phyloP scores from a whole-genome alignment of 2,113 vertebrate species.

The Thryonomys swinderianus region DNA sequence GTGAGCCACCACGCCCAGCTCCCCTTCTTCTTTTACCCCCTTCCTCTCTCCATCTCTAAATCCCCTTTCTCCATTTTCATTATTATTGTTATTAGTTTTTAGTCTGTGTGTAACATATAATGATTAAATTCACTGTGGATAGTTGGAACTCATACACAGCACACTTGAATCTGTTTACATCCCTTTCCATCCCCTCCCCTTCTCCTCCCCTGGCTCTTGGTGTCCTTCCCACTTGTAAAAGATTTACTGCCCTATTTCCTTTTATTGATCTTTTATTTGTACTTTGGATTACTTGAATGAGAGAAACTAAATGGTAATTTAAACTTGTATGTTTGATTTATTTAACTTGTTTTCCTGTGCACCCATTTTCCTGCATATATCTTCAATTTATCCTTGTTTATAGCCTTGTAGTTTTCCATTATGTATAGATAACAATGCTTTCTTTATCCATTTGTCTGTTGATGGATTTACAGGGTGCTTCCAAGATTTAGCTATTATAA shows the following conservation, averaged over 20 bases:
- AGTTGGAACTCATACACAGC: background rate
- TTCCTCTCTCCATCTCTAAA: background rate
- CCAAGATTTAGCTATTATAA: background rate
- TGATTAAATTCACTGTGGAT: background rate
- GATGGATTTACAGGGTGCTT: background rate
- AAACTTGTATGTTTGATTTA: background rate
- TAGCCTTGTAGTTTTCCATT: background rate
- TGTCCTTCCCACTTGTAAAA: background rate
- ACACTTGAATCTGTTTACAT: background rate
- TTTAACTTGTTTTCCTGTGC: background rate
- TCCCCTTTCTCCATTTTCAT: background rate
- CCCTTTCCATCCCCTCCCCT: background rate
- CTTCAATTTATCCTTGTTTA: background rate
- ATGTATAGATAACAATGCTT: background rate
- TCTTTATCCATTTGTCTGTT: background rate
- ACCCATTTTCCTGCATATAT: background rate
- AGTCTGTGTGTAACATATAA: background rate
- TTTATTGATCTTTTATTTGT: background rate
- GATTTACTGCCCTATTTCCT: background rate
- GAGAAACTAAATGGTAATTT: background rate
- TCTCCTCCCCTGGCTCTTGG: background rate
- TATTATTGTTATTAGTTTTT: background rate
- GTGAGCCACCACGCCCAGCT: no score
- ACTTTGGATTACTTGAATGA: background rate
- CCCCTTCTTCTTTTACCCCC: background rate